Percentiles rank a stretch among this genome's conserved stretches.
Evolutionary conservation across 92 coral and sea anemone species (phyloP).

Genomic region (Plumapathes pennacea): DNA sequence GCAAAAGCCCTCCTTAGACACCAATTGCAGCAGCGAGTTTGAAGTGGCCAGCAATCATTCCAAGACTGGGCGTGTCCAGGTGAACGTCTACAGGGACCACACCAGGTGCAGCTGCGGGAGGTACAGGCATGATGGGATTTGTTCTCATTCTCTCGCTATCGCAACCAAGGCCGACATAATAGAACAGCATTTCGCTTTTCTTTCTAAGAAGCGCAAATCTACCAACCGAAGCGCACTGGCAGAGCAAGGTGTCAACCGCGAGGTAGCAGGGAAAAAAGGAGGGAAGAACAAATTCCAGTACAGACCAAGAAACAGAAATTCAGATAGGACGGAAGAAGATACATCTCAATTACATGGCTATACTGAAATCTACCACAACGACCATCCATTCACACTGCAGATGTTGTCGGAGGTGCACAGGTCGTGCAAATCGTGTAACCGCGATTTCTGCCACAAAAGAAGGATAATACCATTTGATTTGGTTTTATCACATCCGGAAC

Average conservation of each 20-base stretch:
- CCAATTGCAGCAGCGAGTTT: neutral
- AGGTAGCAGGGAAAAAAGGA: constrained; percentile 11
- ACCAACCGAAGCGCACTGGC: constrained; percentile 3
- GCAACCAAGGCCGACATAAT: neutral
- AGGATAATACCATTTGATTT: constrained; percentile 14
- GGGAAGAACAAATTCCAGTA: constrained; percentile 7
- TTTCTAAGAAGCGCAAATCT: neutral
- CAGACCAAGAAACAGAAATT: neutral
- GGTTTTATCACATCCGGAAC: constrained; percentile 22
- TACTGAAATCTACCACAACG: constrained; percentile 9
- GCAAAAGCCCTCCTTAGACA: neutral
- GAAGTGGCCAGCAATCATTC: constrained; percentile 6
- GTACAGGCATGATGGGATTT: constrained; percentile 1
- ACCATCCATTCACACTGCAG: constrained; percentile 1
- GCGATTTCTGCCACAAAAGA: constrained; percentile 5
- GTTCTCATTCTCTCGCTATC: constrained; percentile 2
- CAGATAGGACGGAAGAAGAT: no score
- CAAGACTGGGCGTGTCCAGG: constrained; percentile 5
- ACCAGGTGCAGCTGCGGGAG: constrained; percentile 10
- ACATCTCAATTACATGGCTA: neutral
- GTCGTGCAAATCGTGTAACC: constrained; percentile 20
- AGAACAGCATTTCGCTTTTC: neutral
- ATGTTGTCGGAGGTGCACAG: neutral
- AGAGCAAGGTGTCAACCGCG: neutral
- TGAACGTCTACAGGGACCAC: constrained; percentile 3